A percentile compares a stretch with the other conserved stretches of the same genome.
Evolutionary conservation across 2,888 invertebrate genomes (phyloP).

Genomic region (Spodoptera littoralis): DNA sequence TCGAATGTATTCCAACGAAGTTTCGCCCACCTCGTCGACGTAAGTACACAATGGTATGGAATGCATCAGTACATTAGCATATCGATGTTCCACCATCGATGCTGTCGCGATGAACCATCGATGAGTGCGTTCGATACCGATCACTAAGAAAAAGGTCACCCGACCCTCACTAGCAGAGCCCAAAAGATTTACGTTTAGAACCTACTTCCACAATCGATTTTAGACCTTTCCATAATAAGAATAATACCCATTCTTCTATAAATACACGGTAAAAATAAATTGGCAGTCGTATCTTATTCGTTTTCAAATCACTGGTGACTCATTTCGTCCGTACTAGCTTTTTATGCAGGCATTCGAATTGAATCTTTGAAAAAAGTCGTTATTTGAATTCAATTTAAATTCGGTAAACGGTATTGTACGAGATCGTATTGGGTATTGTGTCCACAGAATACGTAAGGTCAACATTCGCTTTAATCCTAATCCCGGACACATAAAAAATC

Average conservation of each 20-base stretch:
- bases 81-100: conserved; percentile 79
- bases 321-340: conserved; percentile 74
- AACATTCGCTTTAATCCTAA: conserved; percentile 9
- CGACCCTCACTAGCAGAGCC: conserved; percentile 72
- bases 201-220: conserved; percentile 50
- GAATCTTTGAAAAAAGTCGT: conserved; percentile 59
- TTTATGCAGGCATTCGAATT: conserved; percentile 70
- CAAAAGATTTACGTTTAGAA: conserved; percentile 48
- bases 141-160: conserved; percentile 79
- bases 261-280: conserved; percentile 46
- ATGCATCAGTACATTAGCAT: conserved; percentile 82
- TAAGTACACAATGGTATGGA: conserved; percentile 84
- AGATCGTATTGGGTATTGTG: conserved; percentile 27
- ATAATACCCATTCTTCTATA: conserved; percentile 46
- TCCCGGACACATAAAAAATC: background rate
- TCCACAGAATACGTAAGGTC: conserved; percentile 20
- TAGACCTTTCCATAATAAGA: conserved; percentile 54
- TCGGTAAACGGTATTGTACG: conserved; percentile 53
- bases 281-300: conserved; percentile 71
- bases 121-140: conserved; percentile 80
- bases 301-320: conserved; percentile 82
- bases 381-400: conserved; percentile 63
- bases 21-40: conserved; percentile 88
- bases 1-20: conserved; percentile 84
- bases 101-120: conserved; percentile 82